phyloP scores from a whole-genome alignment of 2,888 invertebrate species.

The Tachystola acroxantha region DNA sequence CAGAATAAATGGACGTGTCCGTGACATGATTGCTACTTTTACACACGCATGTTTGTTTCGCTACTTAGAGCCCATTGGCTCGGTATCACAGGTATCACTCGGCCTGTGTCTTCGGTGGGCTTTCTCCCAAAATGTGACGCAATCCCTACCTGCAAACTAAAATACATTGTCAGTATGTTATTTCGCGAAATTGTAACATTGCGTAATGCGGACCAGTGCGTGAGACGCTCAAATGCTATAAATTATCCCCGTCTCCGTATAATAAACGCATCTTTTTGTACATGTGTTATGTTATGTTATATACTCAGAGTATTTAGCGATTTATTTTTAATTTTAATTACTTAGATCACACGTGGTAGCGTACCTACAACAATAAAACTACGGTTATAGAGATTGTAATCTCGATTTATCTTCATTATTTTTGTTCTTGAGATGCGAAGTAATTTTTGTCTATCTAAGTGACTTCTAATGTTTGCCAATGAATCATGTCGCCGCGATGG shows the following conservation, averaged over 20 bases:
- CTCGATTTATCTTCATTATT: too few species aligned
- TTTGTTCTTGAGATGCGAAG: too few species aligned
- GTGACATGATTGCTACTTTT: conserved; percentile 7
- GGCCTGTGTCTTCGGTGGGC: conserved; percentile 11
- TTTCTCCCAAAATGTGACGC: conserved; percentile 35
- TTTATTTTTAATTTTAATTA: too few species aligned
- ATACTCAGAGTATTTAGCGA: too few species aligned
- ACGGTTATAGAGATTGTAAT: too few species aligned
- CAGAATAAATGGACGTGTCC: conserved; percentile 7
- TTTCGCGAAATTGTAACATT: conserved; percentile 25
- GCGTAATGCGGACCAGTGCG: conserved; percentile 15
- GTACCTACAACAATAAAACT: too few species aligned
- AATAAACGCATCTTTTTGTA: conserved; percentile 5
- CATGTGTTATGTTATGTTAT: too few species aligned
- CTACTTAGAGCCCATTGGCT: conserved; percentile 19
- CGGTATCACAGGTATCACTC: conserved; percentile 14
- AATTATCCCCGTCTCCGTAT: neutral
- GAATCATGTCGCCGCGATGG: too few species aligned
- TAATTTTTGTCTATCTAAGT: too few species aligned
- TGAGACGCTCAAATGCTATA: neutral
- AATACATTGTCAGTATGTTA: conserved; percentile 26
- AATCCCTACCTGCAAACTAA: conserved; percentile 18
- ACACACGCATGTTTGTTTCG: conserved; percentile 8
- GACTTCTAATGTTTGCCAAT: too few species aligned
- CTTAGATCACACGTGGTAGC: too few species aligned